Evolutionary conservation across 1,140 invertebrate species (phyloP).

Genomic region (Microplitis demolitor): DNA sequence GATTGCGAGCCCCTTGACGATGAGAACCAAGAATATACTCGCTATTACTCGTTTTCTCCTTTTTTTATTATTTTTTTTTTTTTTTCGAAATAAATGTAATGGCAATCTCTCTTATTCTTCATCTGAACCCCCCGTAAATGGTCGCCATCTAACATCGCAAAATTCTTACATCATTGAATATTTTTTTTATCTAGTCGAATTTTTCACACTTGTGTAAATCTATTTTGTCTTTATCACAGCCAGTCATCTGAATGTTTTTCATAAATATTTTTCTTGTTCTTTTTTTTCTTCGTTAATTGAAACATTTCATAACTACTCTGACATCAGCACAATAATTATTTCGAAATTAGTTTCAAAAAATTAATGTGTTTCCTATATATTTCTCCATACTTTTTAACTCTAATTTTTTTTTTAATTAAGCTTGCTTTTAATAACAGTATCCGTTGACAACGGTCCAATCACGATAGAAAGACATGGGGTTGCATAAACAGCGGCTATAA

Average conservation of each 20-base stretch:
- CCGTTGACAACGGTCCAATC: no score
- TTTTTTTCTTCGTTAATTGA: no score
- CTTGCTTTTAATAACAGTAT: no score
- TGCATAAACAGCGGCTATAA: no score
- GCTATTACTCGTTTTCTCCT: conserved; percentile 2
- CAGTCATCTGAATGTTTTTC: not conserved
- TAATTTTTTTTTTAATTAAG: no score
- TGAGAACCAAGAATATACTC: not conserved
- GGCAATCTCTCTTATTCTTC: conserved; percentile 20
- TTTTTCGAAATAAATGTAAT: conserved; percentile 13
- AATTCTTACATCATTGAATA: conserved; percentile 25
- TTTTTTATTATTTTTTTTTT: no score
- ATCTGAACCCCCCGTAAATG: conserved; percentile 14
- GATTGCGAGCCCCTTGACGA: not conserved
- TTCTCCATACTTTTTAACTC: no score
- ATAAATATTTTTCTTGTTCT: not conserved
- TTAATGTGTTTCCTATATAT: no score
- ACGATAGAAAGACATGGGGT: no score
- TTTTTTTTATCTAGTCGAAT: not conserved
- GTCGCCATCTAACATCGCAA: conserved; percentile 13
- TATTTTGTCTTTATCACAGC: conserved; percentile 8
- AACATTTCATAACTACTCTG: no score
- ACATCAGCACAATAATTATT: no score
- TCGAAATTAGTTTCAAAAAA: no score
- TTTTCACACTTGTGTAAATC: not conserved